Evolutionary conservation across 1,140 invertebrate genomes (phyloP), one percentile per base, ranked within the genome.

Genomic region (Drosophila mayri): DNA sequence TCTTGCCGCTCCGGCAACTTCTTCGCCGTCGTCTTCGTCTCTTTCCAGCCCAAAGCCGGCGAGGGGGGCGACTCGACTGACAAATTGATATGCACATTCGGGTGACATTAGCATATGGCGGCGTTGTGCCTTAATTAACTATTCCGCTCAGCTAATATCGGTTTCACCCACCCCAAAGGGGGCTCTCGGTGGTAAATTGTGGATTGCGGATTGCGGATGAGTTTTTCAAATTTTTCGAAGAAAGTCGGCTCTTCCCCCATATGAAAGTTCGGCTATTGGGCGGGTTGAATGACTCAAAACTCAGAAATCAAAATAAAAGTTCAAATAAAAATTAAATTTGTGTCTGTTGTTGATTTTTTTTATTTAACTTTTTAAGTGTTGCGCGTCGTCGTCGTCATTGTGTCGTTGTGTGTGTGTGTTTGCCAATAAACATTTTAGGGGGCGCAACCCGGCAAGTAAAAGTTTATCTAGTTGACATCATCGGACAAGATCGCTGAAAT

Each of bases 61-160:
- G 22, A 25, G 22, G 46, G 16, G 46, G 16, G 20, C 18, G 25
- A 38, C 22, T 16, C n/a, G 44, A 58, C 55, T 47, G 59, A 76
- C 59, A 76, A 52, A 78, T 70, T 71, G 47, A 81, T 61, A 76
- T 63, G 61, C 76, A 50, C 58, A 78, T 61, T 78, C 74, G 70
- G 55, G 61, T 49, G 67, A 71, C 76, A 87, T 87, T 87, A 78
- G 65, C 84, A 90, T 88, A 84, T 75, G 85, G 50, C 28, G 68
- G 72, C 57, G 54, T 67, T 49, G 18, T 71, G 80, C 77, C 68
- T 90, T 81, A 90, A 90, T 90, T 90, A 90, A 81, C 86, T 63
- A 90, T 90, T 90, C 85, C 70, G 75, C 78, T 90, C 85, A 90
- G 85, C 85, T 85, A 85, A 90, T 90, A 90, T 90, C 86, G 85